Percentiles rank a stretch among this genome's conserved stretches.
These are phyloP conservation scores for Cheilosia scutellata DNA, from an alignment of 2,888 invertebrate genomes.

Conservation along the genomic window DNA sequence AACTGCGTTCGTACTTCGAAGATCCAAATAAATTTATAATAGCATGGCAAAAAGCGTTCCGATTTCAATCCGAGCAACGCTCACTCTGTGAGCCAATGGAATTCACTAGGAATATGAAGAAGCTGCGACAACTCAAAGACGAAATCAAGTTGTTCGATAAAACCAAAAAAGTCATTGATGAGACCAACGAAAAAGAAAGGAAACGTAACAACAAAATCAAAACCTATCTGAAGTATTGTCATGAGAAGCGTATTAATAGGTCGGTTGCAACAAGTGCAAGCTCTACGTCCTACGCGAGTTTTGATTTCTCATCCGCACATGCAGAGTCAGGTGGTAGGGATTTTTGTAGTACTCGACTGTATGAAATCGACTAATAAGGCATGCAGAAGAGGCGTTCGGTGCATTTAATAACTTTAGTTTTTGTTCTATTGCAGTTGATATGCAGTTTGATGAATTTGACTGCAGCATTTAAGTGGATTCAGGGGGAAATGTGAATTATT, in stretches of 20 bases:
- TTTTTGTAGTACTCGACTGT: neutral
- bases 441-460: conserved; percentile 45
- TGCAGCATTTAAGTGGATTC: conserved; percentile 10
- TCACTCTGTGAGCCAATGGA: conserved; percentile 2
- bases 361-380: neutral
- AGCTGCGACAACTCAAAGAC: conserved; percentile 27
- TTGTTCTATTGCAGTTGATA: conserved; percentile 42
- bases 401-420: neutral
- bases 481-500: neutral
- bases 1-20: conserved; percentile 31
- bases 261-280: neutral
- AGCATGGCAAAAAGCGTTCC: conserved; percentile 45
- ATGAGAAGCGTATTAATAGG: neutral
- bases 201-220: conserved; percentile 57
- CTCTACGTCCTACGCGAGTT: conserved; percentile 11
- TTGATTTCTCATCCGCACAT: conserved; percentile 31
- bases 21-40: conserved; percentile 39
- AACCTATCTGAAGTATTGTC: conserved; percentile 26
- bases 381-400: neutral
- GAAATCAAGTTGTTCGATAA: conserved; percentile 35
- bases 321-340: conserved; percentile 68
- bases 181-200: conserved; percentile 12
- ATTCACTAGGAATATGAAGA: neutral
- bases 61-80: conserved; percentile 61
- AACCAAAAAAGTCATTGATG: neutral